These are phyloP conservation scores for Glaucidium brasilianum DNA, from an alignment of 2,113 vertebrate genomes.

Conservation along the genomic window DNA sequence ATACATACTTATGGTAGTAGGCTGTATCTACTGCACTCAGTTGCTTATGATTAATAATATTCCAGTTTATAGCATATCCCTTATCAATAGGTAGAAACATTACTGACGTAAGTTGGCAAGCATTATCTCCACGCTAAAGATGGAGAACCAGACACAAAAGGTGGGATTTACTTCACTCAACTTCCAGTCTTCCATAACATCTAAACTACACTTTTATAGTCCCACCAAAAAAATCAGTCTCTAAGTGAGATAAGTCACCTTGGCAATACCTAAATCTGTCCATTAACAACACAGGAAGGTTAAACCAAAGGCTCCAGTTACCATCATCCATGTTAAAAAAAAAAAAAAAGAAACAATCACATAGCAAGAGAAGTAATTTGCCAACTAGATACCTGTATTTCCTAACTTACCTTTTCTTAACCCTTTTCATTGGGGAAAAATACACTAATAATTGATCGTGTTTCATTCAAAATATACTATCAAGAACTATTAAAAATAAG, in stretches of 20 bases:
- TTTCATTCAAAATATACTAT: not conserved
- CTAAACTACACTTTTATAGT: not conserved
- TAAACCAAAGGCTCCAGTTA: not conserved
- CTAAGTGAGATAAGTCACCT: not conserved
- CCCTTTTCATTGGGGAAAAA: not conserved
- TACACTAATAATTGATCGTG: not conserved
- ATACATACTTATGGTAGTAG: not conserved
- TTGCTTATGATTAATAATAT: not conserved
- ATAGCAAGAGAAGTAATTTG: not conserved
- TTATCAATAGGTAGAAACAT: not conserved
- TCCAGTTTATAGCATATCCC: not conserved
- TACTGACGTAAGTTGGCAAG: not conserved
- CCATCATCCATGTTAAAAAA: not conserved
- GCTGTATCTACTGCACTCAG: not conserved
- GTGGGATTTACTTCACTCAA: not conserved
- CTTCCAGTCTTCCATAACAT: not conserved
- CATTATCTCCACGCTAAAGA: not conserved
- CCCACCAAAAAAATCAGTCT: not conserved
- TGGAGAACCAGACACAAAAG: not conserved
- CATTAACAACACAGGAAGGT: not conserved
- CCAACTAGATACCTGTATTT: accelerated
- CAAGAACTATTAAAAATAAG: not conserved
- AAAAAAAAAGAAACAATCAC: not conserved
- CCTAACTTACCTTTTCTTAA: not conserved
- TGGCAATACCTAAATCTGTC: not conserved